Conservation (phyloP, 2,797 vertebrate species). For the Leptoclinus maculatus region DNA sequence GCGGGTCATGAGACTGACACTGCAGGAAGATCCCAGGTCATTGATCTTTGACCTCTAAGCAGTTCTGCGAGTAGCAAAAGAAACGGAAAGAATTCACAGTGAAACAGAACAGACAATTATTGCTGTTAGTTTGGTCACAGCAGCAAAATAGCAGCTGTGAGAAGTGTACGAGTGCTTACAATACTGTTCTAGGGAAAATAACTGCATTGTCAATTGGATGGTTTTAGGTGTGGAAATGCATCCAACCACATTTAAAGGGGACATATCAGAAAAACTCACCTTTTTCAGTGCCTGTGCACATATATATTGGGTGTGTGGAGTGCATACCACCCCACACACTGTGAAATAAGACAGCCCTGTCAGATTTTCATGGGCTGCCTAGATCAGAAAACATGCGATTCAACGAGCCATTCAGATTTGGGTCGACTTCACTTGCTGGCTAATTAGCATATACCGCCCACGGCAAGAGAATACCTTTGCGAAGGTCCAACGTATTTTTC, state of each 20-base stretch:
- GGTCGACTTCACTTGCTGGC: background rate
- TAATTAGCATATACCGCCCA: background rate
- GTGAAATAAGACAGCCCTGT: background rate
- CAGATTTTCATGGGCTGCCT: background rate
- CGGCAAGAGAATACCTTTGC: background rate
- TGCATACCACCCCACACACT: background rate
- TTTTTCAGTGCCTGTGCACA: background rate
- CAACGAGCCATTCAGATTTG: background rate
- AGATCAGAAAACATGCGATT: background rate
- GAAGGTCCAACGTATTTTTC: background rate
- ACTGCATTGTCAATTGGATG: background rate
- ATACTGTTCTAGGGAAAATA: background rate
- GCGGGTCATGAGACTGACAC: slow-evolving; percentile 37
- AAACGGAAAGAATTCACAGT: slow-evolving; percentile 23
- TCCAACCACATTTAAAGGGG: background rate
- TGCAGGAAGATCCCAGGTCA: slow-evolving; percentile 30
- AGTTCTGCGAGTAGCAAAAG: slow-evolving; percentile 13
- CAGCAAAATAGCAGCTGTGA: slow-evolving; percentile 1
- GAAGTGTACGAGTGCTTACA: background rate
- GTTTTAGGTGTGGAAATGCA: slow-evolving; percentile 20
- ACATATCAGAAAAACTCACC: background rate
- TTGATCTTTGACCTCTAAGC: slow-evolving; percentile 50
- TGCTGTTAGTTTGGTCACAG: background rate
- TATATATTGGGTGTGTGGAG: background rate
- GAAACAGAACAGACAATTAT: slow-evolving; percentile 30